A percentile compares a stretch with the other conserved stretches of the same genome.
phyloP scores from a whole-genome alignment of 2,113 vertebrate species.

The Riparia riparia region DNA sequence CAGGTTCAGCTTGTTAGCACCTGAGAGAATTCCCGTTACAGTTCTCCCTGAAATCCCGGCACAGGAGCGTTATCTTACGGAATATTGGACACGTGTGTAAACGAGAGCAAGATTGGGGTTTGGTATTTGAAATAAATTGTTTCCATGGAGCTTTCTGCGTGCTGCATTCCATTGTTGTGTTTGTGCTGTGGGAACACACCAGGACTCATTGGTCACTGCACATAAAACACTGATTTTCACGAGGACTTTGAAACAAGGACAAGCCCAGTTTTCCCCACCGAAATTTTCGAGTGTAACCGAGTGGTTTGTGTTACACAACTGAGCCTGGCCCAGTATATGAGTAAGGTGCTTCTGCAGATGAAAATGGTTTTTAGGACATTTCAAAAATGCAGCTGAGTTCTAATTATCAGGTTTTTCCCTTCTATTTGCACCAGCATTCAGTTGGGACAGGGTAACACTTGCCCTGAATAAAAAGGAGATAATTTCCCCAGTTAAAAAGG shows the following conservation, averaged over 20 bases:
- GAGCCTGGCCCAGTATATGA: too few species aligned
- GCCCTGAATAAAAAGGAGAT: background rate
- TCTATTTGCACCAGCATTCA: background rate
- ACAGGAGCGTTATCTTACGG: background rate
- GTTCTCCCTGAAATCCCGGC: background rate
- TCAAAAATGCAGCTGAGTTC: background rate
- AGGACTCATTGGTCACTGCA: background rate
- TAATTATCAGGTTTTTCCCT: background rate
- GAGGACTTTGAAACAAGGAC: background rate
- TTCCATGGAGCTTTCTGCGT: background rate
- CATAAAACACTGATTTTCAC: background rate
- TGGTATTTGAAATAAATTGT: background rate
- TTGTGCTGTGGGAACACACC: background rate
- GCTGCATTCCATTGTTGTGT: background rate
- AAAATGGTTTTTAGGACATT: background rate
- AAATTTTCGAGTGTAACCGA: fast-evolving
- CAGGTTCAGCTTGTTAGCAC: background rate
- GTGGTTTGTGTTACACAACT: background rate
- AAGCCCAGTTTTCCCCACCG: background rate
- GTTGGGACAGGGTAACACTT: background rate
- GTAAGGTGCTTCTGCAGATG: background rate
- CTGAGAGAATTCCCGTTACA: background rate
- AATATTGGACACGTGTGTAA: fast-evolving
- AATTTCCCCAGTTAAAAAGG: background rate
- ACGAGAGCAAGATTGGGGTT: fast-evolving